phyloP scores from a whole-genome alignment of 2,113 vertebrate species.

The Burhinus oedicnemus region DNA sequence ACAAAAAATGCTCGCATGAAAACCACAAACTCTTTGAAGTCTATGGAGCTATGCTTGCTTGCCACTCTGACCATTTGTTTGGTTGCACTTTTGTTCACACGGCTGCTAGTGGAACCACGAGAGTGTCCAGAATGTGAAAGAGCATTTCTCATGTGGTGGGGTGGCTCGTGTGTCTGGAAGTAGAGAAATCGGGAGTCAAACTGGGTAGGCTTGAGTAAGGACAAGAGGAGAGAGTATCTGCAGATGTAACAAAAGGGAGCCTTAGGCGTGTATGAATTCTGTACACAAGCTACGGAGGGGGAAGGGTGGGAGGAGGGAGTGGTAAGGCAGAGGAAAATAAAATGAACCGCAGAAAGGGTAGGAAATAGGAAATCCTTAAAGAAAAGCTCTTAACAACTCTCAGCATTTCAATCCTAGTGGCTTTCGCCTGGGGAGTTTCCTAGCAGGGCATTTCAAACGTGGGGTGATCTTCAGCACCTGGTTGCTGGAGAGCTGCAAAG shows the following conservation, averaged over 20 bases:
- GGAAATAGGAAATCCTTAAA: not conserved
- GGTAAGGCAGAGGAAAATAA: not conserved
- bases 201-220: not conserved
- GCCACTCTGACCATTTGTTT: not conserved
- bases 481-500: not conserved
- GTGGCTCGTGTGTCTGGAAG: not conserved
- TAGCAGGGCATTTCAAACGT: not conserved
- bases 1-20: constrained; percentile 1
- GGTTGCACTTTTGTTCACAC: not conserved
- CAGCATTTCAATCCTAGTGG: not conserved
- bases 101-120: not conserved
- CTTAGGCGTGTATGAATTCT: not conserved
- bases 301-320: not conserved
- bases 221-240: not conserved
- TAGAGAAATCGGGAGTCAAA: not conserved
- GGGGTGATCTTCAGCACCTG: not conserved
- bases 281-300: not conserved
- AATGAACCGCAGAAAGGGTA: not conserved
- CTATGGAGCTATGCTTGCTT: not conserved
- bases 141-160: not conserved
- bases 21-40: constrained; percentile 49
- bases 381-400: not conserved
- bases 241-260: not conserved
- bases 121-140: not conserved
- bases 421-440: not conserved